Conservation (phyloP, 2,797 vertebrate genomes). For the Bufotes viridis region DNA sequence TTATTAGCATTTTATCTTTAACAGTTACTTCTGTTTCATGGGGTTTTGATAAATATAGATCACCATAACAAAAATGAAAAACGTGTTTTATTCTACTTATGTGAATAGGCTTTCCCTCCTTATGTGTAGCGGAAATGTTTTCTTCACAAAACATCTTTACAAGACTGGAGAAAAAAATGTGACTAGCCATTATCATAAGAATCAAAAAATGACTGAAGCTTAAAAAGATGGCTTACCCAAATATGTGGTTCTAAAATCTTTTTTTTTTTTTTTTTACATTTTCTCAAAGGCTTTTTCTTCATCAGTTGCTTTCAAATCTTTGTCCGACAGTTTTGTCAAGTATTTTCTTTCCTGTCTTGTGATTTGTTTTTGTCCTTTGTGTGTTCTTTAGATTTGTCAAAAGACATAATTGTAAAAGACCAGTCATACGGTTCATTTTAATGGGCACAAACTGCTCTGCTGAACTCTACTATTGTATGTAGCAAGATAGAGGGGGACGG, state of each 20-base stretch:
- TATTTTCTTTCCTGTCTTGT: neutral
- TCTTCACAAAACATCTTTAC: conserved; percentile 35
- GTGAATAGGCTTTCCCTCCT: conserved; percentile 11
- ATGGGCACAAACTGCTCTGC: neutral
- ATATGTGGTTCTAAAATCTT: conserved; percentile 29
- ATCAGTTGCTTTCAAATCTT: neutral
- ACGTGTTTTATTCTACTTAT: neutral
- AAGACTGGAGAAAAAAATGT: conserved; percentile 35
- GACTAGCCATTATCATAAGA: conserved; percentile 35
- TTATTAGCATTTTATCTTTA: conserved; percentile 9
- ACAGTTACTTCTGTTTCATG: neutral
- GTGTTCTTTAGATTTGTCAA: neutral
- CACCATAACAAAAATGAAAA: neutral
- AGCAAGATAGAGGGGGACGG: too few species aligned
- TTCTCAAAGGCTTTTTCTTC: conserved; percentile 1
- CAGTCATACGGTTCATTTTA: neutral
- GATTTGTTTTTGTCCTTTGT: neutral
- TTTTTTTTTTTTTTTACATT: neutral
- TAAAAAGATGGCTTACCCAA: neutral
- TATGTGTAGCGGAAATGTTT: conserved; percentile 32
- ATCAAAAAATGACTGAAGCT: conserved; percentile 40
- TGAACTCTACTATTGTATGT: neutral
- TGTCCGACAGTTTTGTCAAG: neutral
- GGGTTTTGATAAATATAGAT: neutral
- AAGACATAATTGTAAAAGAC: neutral